Percentiles rank a stretch among this genome's conserved stretches.
Conservation (phyloP, 2,888 invertebrate species). For the Lacanobia wlatinum region DNA sequence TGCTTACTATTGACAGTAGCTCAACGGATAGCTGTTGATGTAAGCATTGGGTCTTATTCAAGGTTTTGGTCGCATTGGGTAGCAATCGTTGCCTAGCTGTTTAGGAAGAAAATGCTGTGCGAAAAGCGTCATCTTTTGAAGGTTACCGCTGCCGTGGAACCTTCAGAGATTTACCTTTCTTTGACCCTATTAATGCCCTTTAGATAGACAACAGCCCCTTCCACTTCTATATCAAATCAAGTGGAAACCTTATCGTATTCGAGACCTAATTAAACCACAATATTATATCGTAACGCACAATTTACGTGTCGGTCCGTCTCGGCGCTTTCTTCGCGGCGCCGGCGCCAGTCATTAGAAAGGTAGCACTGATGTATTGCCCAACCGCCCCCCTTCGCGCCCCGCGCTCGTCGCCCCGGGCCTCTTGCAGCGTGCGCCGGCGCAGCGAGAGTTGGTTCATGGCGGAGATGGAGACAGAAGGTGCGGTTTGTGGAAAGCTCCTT, state of each 20-base stretch:
- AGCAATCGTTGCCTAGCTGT: neutral
- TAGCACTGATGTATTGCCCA: conserved; percentile 59
- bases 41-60: no score
- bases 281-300: conserved; percentile 55
- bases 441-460: conserved; percentile 45
- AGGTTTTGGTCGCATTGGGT: no score
- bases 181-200: neutral
- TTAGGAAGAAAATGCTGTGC: neutral
- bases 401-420: conserved; percentile 21
- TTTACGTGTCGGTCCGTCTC: conserved; percentile 46
- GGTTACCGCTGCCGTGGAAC: no score
- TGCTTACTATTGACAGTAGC: no score
- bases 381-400: conserved; percentile 17
- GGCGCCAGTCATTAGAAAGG: conserved; percentile 67
- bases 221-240: conserved; percentile 8
- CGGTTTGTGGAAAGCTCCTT: conserved; percentile 16
- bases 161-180: neutral
- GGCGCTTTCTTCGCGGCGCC: conserved; percentile 61
- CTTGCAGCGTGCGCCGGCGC: conserved; percentile 39
- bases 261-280: conserved; percentile 53
- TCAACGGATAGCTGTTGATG: no score
- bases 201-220: neutral
- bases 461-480: conserved; percentile 28
- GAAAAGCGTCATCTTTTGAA: neutral
- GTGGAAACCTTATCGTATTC: conserved; percentile 42